Conservation (phyloP, 2,113 vertebrate species). For the Ictalurus furcatus region DNA sequence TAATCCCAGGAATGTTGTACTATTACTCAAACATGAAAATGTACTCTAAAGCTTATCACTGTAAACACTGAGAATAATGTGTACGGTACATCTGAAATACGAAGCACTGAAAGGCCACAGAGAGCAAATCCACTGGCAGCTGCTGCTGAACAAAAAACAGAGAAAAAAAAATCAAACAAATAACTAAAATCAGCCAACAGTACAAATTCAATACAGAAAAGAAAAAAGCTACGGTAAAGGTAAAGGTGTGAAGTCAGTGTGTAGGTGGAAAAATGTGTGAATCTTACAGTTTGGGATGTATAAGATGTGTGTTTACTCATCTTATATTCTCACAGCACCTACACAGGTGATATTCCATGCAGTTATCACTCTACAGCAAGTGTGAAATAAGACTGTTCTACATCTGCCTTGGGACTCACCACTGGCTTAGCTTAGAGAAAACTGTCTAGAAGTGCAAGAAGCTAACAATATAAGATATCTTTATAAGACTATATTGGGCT, state of each 20-base stretch:
- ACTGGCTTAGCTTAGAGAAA: neutral
- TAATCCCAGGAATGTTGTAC: neutral
- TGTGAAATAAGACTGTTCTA: neutral
- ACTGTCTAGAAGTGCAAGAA: neutral
- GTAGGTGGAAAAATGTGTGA: constrained; percentile 15
- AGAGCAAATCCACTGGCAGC: constrained; percentile 7
- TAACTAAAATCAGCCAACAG: constrained; percentile 26
- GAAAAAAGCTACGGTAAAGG: neutral
- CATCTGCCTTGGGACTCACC: neutral
- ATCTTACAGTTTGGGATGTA: constrained; percentile 3
- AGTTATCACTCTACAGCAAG: constrained; percentile 14
- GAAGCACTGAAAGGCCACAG: constrained; percentile 25
- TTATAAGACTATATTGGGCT: neutral
- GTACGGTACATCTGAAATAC: neutral
- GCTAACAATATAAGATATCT: neutral
- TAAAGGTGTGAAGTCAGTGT: constrained; percentile 3
- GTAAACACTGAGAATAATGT: neutral
- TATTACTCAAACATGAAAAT: neutral
- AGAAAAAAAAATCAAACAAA: constrained; percentile 13
- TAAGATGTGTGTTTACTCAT: constrained; percentile 12
- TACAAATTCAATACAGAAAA: constrained; percentile 18
- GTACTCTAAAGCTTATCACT: neutral
- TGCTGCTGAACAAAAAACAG: constrained; percentile 11
- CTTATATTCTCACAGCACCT: neutral
- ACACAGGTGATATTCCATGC: constrained; percentile 1